Percentiles rank a stretch among this genome's conserved stretches.
Conservation (phyloP, 1,140 invertebrate genomes). For the Halotydeus destructor region DNA sequence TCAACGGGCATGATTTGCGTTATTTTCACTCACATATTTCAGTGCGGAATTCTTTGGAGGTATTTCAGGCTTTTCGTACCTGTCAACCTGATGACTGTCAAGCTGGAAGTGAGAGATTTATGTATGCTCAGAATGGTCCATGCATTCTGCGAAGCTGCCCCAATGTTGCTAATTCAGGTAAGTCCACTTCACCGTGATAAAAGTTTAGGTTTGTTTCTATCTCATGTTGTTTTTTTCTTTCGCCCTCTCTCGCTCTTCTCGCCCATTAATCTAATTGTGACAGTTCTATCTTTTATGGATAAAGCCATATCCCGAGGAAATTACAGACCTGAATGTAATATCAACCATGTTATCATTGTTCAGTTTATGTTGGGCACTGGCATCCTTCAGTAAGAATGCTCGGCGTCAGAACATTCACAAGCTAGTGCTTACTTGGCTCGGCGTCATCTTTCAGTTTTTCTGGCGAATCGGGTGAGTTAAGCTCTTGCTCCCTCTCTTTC, state of each 20-base stretch:
- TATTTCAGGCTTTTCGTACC: constrained; percentile 69
- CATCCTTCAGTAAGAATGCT: constrained; percentile 73
- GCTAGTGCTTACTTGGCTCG: constrained; percentile 64
- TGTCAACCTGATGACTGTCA: constrained; percentile 55
- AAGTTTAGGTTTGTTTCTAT: too few species aligned
- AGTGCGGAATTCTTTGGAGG: constrained; percentile 64
- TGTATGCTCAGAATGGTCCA: constrained; percentile 61
- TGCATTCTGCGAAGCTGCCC: constrained; percentile 63
- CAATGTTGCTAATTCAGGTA: constrained; percentile 55
- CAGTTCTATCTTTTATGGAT: constrained; percentile 38
- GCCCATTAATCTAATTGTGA: too few species aligned
- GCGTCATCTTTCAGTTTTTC: constrained; percentile 55
- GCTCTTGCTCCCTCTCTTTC: not conserved
- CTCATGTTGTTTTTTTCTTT: too few species aligned
- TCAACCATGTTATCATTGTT: constrained; percentile 56
- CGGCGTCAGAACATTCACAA: constrained; percentile 52
- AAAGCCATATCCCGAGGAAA: constrained; percentile 28
- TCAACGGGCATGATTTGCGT: constrained; percentile 8
- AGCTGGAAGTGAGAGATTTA: constrained; percentile 53
- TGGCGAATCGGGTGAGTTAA: constrained; percentile 37
- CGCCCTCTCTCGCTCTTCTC: too few species aligned
- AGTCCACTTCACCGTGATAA: constrained; percentile 1
- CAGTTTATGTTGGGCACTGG: constrained; percentile 68
- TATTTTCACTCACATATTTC: constrained; percentile 47
- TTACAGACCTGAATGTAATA: constrained; percentile 54